Base-by-base conservation (phyloP, 2,797 vertebrate species). In the Halcyon leucocephala region DNA sequence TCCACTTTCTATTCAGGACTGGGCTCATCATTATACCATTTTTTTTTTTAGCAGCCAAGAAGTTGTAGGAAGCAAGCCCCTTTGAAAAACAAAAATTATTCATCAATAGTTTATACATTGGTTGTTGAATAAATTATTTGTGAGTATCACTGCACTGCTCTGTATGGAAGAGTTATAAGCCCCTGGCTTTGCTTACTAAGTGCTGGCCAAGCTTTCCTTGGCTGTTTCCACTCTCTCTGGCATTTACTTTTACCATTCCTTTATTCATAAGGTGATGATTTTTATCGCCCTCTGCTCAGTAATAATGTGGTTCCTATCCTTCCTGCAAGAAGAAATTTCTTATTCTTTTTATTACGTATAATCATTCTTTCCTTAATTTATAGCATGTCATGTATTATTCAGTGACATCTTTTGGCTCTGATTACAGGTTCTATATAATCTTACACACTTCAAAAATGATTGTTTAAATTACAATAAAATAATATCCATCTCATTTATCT, bases 391-490 rank as follows among this genome's bases (percentile, higher is more conserved):
- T 97, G 95, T 96, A 97, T 97, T 98, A 97, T 97, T 97, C 97
- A 96, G 95, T 97, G 94, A 94, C 82, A 97, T 95, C 82, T 97
- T 93, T 97, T 97, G 93, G 95, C 92, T 97, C 81, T 96, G 95
- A 86, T 94, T 97, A 97, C 84, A 96, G 94, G 96, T 96, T 97
- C 97, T 97, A 92, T 97, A 96, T 97, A 90, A 96, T 94, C 96
- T 96, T 96, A 92, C 89, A 95, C 55, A 76, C 89, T 95, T 97
- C 89, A 86, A 87, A 98, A 97, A 81, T 97, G 77, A 94, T 94
- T 94, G 96, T 96, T 98, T 98, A 96, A 97, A 96, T 95, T 95
- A 96, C 96, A 95, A 94, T 97, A 94, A 97, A 98, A 97, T 96
- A 96, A 95, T 94, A 97, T 97, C 96, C 95, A 97, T 94, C 86